These are phyloP conservation scores for Semotilus atromaculatus DNA, from an alignment of 2,797 vertebrate species.

Conservation along the genomic window DNA sequence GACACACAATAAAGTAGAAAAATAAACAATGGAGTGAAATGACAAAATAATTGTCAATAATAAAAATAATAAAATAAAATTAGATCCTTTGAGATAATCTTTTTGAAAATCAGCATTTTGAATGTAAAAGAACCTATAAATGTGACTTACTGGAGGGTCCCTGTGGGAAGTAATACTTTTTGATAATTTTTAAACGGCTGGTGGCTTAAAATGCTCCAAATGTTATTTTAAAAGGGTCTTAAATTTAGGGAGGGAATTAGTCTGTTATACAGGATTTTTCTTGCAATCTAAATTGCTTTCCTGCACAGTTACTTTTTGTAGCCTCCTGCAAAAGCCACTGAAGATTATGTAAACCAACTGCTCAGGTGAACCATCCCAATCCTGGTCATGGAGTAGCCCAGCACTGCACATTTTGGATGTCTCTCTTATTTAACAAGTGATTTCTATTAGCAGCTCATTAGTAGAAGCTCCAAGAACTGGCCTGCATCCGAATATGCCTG, in stretches of 20 bases:
- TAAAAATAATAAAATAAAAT: not conserved
- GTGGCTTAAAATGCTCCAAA: not conserved
- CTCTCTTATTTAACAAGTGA: not conserved
- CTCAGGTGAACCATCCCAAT: not conserved
- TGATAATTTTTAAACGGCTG: not conserved
- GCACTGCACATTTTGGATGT: not conserved
- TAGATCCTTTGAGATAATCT: not conserved
- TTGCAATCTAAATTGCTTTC: not conserved
- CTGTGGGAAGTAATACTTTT: not conserved
- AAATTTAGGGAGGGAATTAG: not conserved
- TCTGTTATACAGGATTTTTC: not conserved
- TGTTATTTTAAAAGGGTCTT: not conserved
- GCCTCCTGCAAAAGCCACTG: not conserved
- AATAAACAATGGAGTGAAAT: not conserved
- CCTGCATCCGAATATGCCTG: not conserved
- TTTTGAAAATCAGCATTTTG: not conserved
- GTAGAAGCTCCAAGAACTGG: no score
- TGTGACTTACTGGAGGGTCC: not conserved
- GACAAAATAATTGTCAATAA: not conserved
- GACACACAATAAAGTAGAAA: constrained; percentile 32
- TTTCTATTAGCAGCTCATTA: not conserved
- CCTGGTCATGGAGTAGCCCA: not conserved
- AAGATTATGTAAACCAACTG: not conserved
- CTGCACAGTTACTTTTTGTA: not conserved
- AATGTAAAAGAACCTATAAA: not conserved